A percentile compares a stretch with the other conserved stretches of the same genome.
Conservation (phyloP, 2,797 vertebrate species). For the Nyctibius grandis region DNA sequence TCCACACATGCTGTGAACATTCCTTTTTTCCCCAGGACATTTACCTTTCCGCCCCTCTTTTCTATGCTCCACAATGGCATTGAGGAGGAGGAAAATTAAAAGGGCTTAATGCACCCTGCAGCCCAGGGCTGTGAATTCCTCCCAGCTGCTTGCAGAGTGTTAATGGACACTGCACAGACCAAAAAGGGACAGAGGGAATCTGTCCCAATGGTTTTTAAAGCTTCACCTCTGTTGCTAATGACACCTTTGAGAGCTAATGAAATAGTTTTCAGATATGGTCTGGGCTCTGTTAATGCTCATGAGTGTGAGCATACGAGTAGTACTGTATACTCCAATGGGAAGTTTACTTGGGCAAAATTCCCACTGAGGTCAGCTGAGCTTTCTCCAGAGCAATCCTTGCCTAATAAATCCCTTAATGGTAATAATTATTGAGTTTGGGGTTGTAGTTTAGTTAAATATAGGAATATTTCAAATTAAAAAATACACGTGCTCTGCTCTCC, state of each 20-base stretch:
- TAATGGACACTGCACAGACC: neutral
- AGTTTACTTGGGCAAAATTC: conserved; percentile 43
- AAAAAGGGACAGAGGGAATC: neutral
- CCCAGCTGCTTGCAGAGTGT: neutral
- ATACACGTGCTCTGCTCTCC: neutral
- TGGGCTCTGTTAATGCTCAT: neutral
- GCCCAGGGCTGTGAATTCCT: neutral
- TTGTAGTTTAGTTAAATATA: neutral
- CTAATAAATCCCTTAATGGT: conserved; percentile 6
- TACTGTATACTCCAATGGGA: neutral
- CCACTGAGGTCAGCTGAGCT: conserved; percentile 14
- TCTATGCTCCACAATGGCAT: neutral
- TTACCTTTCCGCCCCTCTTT: neutral
- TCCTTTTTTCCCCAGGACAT: neutral
- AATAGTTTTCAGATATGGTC: neutral
- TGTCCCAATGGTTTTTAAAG: neutral
- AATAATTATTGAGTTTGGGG: conserved; percentile 12
- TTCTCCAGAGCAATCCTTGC: conserved; percentile 7
- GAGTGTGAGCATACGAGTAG: neutral
- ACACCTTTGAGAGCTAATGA: neutral
- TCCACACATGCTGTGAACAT: neutral
- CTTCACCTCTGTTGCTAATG: neutral
- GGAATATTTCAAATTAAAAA: neutral
- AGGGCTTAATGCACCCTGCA: neutral
- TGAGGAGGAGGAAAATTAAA: neutral